Evolutionary conservation across 1,140 invertebrate species (phyloP).

Genomic region (Pachyrhynchus sulphureomaculatus): DNA sequence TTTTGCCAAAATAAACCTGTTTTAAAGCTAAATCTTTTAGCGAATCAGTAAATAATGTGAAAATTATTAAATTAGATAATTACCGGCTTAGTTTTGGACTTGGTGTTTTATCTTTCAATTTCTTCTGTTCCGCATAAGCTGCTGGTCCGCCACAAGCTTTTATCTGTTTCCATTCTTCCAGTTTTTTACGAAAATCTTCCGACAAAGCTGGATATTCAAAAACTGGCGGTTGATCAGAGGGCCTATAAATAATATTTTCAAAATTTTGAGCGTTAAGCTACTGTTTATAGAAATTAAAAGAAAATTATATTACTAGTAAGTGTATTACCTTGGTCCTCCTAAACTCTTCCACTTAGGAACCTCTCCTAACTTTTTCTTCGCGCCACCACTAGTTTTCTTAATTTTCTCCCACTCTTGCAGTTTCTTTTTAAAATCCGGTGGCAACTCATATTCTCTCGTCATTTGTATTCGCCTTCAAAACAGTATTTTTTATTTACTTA

Average conservation of each 20-base stretch:
- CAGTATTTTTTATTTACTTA: too few relatives aligned
- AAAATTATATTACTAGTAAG: too few relatives aligned
- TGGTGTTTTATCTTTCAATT: slow-evolving; percentile 44
- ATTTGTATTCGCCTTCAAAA: slow-evolving; percentile 28
- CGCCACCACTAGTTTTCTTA: slow-evolving; percentile 67
- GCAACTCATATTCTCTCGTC: slow-evolving; percentile 64
- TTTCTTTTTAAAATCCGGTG: slow-evolving; percentile 78
- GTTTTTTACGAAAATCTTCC: slow-evolving; percentile 69
- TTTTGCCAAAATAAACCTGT: too few relatives aligned
- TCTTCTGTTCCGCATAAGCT: slow-evolving; percentile 44
- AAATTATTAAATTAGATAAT: too few relatives aligned
- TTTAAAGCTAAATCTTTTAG: too few relatives aligned
- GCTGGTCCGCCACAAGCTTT: slow-evolving; percentile 57
- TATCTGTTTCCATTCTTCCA: slow-evolving; percentile 68
- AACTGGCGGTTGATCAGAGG: slow-evolving; percentile 50
- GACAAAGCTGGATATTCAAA: slow-evolving; percentile 61
- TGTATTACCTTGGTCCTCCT: slow-evolving; percentile 47
- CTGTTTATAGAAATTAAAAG: too few relatives aligned
- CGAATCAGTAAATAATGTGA: too few relatives aligned
- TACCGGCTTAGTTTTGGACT: slow-evolving; percentile 49
- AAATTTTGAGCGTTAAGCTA: too few relatives aligned
- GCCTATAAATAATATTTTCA: slow-evolving; percentile 1
- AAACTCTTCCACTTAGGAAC: slow-evolving; percentile 69
- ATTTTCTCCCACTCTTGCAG: slow-evolving; percentile 82
- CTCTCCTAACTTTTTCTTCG: slow-evolving; percentile 65